phyloP scores from a whole-genome alignment of 2,113 vertebrate species.

The Poeciliopsis turrubarensis region DNA sequence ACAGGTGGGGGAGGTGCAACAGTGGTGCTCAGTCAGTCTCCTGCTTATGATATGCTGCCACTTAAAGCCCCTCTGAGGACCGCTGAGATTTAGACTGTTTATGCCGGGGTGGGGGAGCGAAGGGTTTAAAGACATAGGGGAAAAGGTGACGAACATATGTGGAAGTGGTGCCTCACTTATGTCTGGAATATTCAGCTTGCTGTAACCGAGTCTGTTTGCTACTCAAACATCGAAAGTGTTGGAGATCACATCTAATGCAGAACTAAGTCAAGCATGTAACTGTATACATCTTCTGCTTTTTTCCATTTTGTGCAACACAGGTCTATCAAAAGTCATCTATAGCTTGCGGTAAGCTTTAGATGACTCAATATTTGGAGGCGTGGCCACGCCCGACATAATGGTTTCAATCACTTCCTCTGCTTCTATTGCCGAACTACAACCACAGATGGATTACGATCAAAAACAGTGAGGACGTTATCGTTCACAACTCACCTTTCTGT shows the following conservation, averaged over 20 bases:
- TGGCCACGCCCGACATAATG: no score
- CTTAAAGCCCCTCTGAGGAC: not conserved
- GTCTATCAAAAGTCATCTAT: not conserved
- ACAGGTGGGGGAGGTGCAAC: no score
- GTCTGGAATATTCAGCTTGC: not conserved
- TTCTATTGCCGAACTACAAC: no score
- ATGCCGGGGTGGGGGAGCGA: not conserved
- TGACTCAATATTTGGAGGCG: no score
- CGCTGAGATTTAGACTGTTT: not conserved
- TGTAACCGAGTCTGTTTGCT: not conserved
- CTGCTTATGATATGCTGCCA: no score
- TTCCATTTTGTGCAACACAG: not conserved
- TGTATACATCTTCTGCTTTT: not conserved
- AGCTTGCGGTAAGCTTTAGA: not conserved
- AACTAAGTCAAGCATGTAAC: not conserved
- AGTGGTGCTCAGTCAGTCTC: not conserved
- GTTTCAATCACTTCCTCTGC: no score
- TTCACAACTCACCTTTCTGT: no score
- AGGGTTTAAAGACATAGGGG: not conserved
- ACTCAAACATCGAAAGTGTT: not conserved
- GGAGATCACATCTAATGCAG: not conserved
- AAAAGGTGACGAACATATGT: not conserved
- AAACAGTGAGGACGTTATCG: no score
- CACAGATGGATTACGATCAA: no score
- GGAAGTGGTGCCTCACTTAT: not conserved